Base-by-base conservation (phyloP, 2,888 invertebrate genomes). In the Athetis lepigone region DNA sequence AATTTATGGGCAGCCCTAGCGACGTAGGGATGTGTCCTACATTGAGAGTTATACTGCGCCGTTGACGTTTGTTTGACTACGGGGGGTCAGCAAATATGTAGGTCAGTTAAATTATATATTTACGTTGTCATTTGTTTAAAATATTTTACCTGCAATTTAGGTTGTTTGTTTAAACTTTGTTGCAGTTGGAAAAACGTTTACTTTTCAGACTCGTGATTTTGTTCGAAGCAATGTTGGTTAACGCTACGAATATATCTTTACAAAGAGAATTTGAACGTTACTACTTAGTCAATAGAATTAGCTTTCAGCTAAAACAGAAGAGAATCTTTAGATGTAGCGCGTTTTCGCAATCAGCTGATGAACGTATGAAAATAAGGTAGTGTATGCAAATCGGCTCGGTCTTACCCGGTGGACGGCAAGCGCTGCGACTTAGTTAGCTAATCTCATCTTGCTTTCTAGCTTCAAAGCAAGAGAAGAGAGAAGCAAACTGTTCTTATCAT, bases 1-100 rank as follows among this genome's bases (percentile, higher is more conserved):
- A 88, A 92, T 92, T 92, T 92, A 92, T 92, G 87, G 78, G 65
- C 57, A 54, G 52, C 74, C 64, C 79, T 71, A 55, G 59, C 47
- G 45, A 40, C 39, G 59, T 62, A 51, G 69, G 64, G 68, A 74
- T 51, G 68, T 43, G 72, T 70, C 33, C 33, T 64, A 77, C 61
- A 64, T 59, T 68, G 72, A 52, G 55, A 69, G 70, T 75, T 70
- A 75, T 75, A 57, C 56, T 27, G 40, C 36, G 46, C 11, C 11
- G 46, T 45, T 70, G 71, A 72, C 58, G 57, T 72, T 64, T 75
- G 71, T 72, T 75, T 75, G 42, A 33, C 42, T 50, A 39, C 50
- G 11, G 54, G 64, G 52, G 43, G 51, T 21, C 33, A 49, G 62
- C 42, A 51, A 51, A 47, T 40, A 68, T 74, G 40, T 25, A 29